These are phyloP conservation scores for Zoanthus sociatus DNA, from an alignment of 92 coral and sea anemone species.

Conservation along the genomic window DNA sequence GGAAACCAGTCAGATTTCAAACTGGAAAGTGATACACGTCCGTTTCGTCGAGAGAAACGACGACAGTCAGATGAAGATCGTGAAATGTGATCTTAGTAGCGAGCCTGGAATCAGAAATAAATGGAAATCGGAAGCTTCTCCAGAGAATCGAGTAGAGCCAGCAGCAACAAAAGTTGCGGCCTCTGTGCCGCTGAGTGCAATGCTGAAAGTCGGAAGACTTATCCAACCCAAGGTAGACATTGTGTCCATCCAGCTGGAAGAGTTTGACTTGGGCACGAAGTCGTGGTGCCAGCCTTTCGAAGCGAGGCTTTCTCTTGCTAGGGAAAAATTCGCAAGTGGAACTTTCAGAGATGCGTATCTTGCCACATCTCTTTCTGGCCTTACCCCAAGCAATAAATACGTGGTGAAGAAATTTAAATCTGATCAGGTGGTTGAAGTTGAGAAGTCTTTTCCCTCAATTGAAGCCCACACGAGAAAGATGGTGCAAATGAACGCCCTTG, in stretches of 20 bases:
- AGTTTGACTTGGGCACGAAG: conserved; percentile 59
- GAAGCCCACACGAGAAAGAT: too few relatives aligned
- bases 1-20: conserved; percentile 36
- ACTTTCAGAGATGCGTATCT: conserved; percentile 71
- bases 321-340: conserved; percentile 70
- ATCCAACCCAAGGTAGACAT: conserved; percentile 63
- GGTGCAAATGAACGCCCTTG: too few relatives aligned
- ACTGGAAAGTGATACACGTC: conserved; percentile 42
- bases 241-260: conserved; percentile 65
- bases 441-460: too few relatives aligned
- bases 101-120: too few relatives aligned
- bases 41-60: conserved; percentile 39
- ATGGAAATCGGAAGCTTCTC: too few relatives aligned
- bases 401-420: too few relatives aligned
- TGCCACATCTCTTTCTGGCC: conserved; percentile 63
- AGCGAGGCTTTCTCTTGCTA: conserved; percentile 61
- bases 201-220: conserved; percentile 71
- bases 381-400: too few relatives aligned
- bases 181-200: conserved; percentile 65
- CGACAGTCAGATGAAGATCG: background rate
- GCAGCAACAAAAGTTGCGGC: conserved; percentile 60
- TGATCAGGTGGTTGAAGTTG: too few relatives aligned
- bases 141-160: too few relatives aligned
- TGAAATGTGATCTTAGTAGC: too few relatives aligned
- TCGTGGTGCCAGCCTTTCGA: conserved; percentile 71